These are phyloP conservation scores for Halocynthia aurantium DNA, from an alignment of 23 tunicate species.

Conservation along the genomic window DNA sequence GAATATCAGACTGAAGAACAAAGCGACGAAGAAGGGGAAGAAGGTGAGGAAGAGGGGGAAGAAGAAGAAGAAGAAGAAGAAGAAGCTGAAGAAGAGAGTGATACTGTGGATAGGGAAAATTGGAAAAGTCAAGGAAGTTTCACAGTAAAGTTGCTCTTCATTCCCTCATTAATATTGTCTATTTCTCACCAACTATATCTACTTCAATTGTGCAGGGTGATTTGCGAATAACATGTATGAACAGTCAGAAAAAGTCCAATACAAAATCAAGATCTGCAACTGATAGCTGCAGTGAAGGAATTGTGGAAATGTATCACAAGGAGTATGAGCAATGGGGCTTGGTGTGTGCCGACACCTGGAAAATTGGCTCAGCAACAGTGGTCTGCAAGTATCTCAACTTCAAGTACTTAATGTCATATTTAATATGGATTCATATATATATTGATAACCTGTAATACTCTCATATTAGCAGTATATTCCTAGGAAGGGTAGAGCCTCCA, in stretches of 20 bases:
- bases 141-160: conserved; percentile 35
- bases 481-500: conserved; percentile 30
- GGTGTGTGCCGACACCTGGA: conserved; percentile 61
- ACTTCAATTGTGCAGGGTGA: conserved; percentile 49
- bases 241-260: not conserved
- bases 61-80: not conserved
- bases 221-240: conserved; percentile 37
- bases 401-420: conserved; percentile 21
- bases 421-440: not conserved
- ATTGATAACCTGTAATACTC: not conserved
- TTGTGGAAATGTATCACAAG: conserved; percentile 61
- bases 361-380: conserved; percentile 34
- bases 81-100: not conserved
- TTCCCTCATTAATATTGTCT: not conserved
- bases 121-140: conserved; percentile 91
- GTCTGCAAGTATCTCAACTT: conserved; percentile 70
- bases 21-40: not conserved
- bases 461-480: not conserved
- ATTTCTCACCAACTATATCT: not conserved
- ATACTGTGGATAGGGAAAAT: not conserved
- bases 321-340: conserved; percentile 63
- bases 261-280: too few relatives aligned
- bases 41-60: not conserved
- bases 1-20: conserved; percentile 5
- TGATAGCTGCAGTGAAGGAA: conserved; percentile 40